Evolutionary conservation across 2,888 invertebrate genomes (phyloP), one percentile per base, ranked within the genome.

Genomic region (Agriopis marginaria): DNA sequence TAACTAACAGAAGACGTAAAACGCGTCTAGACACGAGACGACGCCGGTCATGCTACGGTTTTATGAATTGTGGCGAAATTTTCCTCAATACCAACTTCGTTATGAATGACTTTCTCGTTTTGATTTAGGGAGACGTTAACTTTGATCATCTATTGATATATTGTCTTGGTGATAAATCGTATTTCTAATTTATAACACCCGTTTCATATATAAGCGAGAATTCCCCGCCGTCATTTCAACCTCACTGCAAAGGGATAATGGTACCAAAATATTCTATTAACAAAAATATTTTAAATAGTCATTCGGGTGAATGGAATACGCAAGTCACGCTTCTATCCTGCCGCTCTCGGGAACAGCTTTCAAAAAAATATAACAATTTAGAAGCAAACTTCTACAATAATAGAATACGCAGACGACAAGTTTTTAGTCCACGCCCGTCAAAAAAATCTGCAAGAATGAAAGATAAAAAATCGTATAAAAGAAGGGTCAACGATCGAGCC

Each of bases 1-100:
- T 68, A 65, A 50, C 58, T 39, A 14, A 44, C 58, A 42, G 47
- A 14, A 60, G 65, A 65, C 69, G 50, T 68, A 39, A 68, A 64
- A 40, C 23, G 50, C 55, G 64, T 68, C 62, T 42, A 70, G 63
- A 63, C 70, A 59, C 58, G 66, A 59, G 56, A 54, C 54, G 32
- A 17, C 45, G 45, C 12, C 54, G 59, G 62, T 44, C 64, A 55
- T 71, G 60, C 49, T 53, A 40, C 70, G 47, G 40, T 58, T 51
- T 64, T 62, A 54, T 62, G 62, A 62, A 58, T 66, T 70, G 62
- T 56, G 42, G 65, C 54, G 44, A 66, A 66, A 44, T 59, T 55
- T 32, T 40, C 56, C 56, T 60, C 47, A 53, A 56, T 55, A 64
- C 17, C 51, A 6, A n/a, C 47, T 8, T 83, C 86, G 10, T 60